Percentiles rank a stretch among this genome's conserved stretches.
Evolutionary conservation across 2,888 invertebrate species (phyloP).

Genomic region (Heliconius cydno): DNA sequence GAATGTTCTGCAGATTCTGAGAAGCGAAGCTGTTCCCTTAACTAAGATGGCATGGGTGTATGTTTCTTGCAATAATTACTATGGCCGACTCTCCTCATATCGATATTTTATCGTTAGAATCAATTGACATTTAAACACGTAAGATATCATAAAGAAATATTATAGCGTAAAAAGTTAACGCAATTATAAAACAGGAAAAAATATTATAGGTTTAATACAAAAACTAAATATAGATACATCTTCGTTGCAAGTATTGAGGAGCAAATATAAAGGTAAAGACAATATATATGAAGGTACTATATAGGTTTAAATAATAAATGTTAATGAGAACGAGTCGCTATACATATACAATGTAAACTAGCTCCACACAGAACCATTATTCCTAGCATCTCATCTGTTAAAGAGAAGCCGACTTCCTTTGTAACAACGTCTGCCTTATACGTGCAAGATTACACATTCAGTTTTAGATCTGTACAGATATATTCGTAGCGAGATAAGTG

Average conservation of each 20-base stretch:
- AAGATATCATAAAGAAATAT: neutral
- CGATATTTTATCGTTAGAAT: conserved; percentile 2
- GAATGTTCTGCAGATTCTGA: conserved; percentile 64
- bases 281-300: neutral
- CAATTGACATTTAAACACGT: conserved; percentile 2
- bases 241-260: neutral
- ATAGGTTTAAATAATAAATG: neutral
- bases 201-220: neutral
- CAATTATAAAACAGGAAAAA: neutral
- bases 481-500: conserved; percentile 3
- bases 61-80: conserved; percentile 14
- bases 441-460: conserved; percentile 49
- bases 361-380: conserved; percentile 28
- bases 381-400: conserved; percentile 33
- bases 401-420: conserved; percentile 45
- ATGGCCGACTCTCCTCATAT: neutral
- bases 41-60: conserved; percentile 4
- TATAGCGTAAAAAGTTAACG: neutral
- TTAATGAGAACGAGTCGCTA: conserved; percentile 5
- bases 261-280: neutral
- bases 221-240: neutral
- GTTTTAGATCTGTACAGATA: conserved; percentile 45
- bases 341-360: conserved; percentile 18
- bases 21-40: conserved; percentile 43
- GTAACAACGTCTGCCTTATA: conserved; percentile 42